phyloP scores from a whole-genome alignment of 2,888 invertebrate species.

The Ichneumon xanthorius region DNA sequence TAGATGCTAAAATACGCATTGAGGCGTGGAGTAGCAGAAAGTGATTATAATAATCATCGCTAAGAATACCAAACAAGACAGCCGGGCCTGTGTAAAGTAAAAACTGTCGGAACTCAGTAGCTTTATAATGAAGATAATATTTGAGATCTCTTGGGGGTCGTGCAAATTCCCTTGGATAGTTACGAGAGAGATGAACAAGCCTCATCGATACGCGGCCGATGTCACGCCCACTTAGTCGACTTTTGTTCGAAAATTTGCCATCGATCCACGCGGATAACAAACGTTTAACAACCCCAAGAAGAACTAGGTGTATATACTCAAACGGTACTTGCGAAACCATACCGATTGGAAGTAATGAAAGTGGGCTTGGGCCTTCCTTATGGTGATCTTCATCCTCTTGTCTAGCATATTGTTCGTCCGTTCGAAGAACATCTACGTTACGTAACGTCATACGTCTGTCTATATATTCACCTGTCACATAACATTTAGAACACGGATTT shows the following conservation, averaged over 20 bases:
- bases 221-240: not conserved
- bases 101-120: conserved; percentile 63
- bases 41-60: conserved; percentile 30
- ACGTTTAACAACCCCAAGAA: conserved; percentile 34
- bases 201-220: not conserved
- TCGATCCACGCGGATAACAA: conserved; percentile 12
- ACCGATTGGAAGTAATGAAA: conserved; percentile 4
- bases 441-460: conserved; percentile 26
- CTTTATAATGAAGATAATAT: conserved; percentile 63
- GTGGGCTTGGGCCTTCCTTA: not conserved
- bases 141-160: conserved; percentile 22
- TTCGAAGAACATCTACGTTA: conserved; percentile 19
- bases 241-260: conserved; percentile 31
- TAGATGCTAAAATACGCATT: conserved; percentile 11
- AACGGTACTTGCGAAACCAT: conserved; percentile 39
- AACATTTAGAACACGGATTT: conserved; percentile 61
- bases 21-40: conserved; percentile 37
- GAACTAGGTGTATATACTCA: conserved; percentile 54
- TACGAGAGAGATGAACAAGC: not conserved
- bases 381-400: conserved; percentile 26
- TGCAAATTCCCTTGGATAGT: conserved; percentile 39
- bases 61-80: conserved; percentile 21
- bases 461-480: conserved; percentile 29
- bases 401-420: conserved; percentile 44
- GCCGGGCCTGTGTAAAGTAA: conserved; percentile 65